phyloP scores from a whole-genome alignment of 2,113 vertebrate genomes.

The Lamprologus tigripictilis region DNA sequence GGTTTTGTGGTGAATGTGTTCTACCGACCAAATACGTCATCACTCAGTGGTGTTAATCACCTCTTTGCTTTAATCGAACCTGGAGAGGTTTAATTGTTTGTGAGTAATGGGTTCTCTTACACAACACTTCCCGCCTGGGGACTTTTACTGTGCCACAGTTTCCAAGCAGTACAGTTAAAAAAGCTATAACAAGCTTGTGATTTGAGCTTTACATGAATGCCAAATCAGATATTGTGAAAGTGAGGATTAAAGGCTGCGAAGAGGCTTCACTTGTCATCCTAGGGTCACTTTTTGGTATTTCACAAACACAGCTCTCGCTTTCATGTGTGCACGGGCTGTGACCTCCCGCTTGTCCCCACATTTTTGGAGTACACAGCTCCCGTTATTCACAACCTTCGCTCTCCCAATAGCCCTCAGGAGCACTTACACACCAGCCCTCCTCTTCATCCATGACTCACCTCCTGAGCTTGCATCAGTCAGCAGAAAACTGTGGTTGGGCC shows the following conservation, averaged over 20 bases:
- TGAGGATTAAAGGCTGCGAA: not conserved
- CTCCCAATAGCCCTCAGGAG: constrained; percentile 18
- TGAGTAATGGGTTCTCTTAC: constrained; percentile 30
- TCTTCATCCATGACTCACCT: constrained; percentile 62
- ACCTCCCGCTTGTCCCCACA: not conserved
- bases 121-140: not conserved
- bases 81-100: constrained; percentile 10
- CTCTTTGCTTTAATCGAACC: constrained; percentile 4
- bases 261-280: not conserved
- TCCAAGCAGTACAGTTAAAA: not conserved
- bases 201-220: not conserved
- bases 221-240: not conserved
- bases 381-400: not conserved
- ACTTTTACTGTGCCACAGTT: constrained; percentile 27
- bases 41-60: constrained; percentile 20
- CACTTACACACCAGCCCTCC: not conserved
- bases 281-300: not conserved
- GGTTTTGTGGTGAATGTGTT: constrained; percentile 18
- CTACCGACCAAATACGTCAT: constrained; percentile 21
- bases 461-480: constrained; percentile 63
- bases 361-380: not conserved
- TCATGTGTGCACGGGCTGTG: not conserved
- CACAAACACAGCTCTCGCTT: constrained; percentile 7
- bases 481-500: constrained; percentile 58
- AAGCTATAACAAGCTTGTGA: not conserved